These are phyloP conservation scores for Tyrannus savana DNA, from an alignment of 2,113 vertebrate genomes.

Conservation along the genomic window DNA sequence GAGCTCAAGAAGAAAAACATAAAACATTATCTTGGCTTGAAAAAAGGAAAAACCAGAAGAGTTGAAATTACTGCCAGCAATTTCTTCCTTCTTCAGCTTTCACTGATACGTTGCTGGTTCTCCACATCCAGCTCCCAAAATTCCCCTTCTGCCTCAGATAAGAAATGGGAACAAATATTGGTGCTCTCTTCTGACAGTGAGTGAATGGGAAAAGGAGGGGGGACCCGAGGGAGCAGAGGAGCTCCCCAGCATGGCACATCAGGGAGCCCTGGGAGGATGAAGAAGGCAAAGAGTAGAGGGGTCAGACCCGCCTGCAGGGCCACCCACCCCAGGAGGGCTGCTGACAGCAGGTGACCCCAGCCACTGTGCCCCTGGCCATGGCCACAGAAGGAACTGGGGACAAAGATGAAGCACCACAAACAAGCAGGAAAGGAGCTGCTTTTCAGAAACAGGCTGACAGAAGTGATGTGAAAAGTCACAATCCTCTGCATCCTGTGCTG, in stretches of 20 bases:
- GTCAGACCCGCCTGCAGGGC: background rate
- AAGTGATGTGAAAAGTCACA: background rate
- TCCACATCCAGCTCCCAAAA: background rate
- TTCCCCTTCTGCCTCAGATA: background rate
- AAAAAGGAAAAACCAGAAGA: conserved; percentile 40
- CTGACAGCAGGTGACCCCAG: background rate
- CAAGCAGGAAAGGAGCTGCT: background rate
- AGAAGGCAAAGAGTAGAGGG: background rate
- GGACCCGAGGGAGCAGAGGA: rapidly evolving
- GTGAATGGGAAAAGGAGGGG: background rate
- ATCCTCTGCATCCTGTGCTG: background rate
- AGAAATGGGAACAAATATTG: background rate
- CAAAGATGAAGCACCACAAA: background rate
- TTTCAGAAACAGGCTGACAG: background rate
- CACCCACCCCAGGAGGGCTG: rapidly evolving
- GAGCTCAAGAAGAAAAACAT: conserved; percentile 15
- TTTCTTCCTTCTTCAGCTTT: background rate
- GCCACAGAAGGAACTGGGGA: background rate
- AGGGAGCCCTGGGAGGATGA: background rate
- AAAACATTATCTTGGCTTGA: conserved; percentile 36
- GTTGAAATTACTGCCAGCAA: background rate
- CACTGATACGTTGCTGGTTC: background rate
- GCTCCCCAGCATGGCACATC: rapidly evolving
- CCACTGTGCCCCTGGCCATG: rapidly evolving
- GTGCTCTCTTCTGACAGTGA: background rate